Evolutionary conservation across 2,797 vertebrate genomes (phyloP), one percentile per base, ranked within the genome.

Genomic region (Rhynchonycteris naso): DNA sequence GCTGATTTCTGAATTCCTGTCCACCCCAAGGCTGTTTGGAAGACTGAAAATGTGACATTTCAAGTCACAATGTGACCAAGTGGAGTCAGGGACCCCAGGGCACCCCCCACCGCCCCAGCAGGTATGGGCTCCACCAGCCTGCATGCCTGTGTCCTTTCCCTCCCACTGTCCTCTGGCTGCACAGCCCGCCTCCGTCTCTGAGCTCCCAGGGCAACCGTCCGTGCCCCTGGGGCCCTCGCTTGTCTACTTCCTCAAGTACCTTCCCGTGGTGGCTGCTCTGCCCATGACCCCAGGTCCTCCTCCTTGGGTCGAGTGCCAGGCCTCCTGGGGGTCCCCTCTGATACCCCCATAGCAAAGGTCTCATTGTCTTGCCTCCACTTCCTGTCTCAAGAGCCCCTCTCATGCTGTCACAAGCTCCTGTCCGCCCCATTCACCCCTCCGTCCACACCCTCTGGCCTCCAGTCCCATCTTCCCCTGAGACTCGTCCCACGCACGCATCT

Each of bases 391-490:
- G 50, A 76, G 50, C 47, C 50, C 47, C 74, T 52, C 1, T 1
- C 12, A 11, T 43, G 4, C 80, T 26, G 43, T 26, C 81, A 63
- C 47, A 15, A n/a, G 52, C 54, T 72, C 66, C 1, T 19, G 30
- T 35, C 65, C 14, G 28, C 28, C 5, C n/a, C 19, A 26, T 16
- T 58, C 1, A 43, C 28, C 47, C 38, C 15, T 9, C 16, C 43
- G 0, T 22, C 65, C 65, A 14, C 6, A 12, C 1, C 0, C 21
- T 72, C 54, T 52, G 18, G 7, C 8, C 59, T 33, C 0, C 0
- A 26, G 81, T 26, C 35, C 72, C 15, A 16, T 5, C 38, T 69
- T 79, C 56, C 61, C 38, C 74, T 52, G n/a, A 7, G 74, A 65
- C 26, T 61, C n/a, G 2, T 18, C 65, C 38, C 7, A 15, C 68